Evolutionary conservation across 2,797 vertebrate species (phyloP).

Genomic region (Spondyliosoma cantharus): DNA sequence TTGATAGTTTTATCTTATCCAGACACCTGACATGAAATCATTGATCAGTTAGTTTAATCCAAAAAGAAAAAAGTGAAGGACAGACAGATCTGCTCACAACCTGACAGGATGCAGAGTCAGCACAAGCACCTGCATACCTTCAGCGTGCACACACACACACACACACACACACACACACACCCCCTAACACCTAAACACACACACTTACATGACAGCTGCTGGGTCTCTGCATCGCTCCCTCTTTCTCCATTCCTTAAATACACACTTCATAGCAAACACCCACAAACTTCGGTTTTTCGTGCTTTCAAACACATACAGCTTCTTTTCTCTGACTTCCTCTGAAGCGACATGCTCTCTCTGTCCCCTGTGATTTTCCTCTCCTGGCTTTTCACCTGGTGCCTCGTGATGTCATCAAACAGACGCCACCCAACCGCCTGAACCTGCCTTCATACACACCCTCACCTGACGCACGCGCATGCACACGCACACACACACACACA

Average conservation of each 20-base stretch:
- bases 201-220: slow-evolving; percentile 79
- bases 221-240: slow-evolving; percentile 71
- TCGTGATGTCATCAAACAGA: slow-evolving; percentile 44
- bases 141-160: background rate
- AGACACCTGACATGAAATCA: background rate
- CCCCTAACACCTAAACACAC: slow-evolving; percentile 39
- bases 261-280: slow-evolving; percentile 54
- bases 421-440: slow-evolving; percentile 55
- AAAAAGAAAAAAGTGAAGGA: slow-evolving; percentile 8
- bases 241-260: slow-evolving; percentile 26
- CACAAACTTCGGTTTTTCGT: background rate
- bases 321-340: background rate
- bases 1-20: background rate
- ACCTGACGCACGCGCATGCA: slow-evolving; percentile 56
- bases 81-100: slow-evolving; percentile 13
- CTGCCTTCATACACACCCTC: slow-evolving; percentile 72
- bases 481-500: slow-evolving; percentile 36
- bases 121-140: slow-evolving; percentile 50
- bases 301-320: background rate
- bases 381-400: slow-evolving; percentile 22
- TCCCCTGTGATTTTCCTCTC: slow-evolving; percentile 43
- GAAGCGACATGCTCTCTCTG: slow-evolving; percentile 1
- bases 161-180: slow-evolving; percentile 29
- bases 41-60: background rate
- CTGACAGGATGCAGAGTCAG: slow-evolving; percentile 39